Percentiles rank a stretch among this genome's conserved stretches.
Evolutionary conservation across 2,888 invertebrate genomes (phyloP).

Genomic region (Lasioglossum oenotherae): DNA sequence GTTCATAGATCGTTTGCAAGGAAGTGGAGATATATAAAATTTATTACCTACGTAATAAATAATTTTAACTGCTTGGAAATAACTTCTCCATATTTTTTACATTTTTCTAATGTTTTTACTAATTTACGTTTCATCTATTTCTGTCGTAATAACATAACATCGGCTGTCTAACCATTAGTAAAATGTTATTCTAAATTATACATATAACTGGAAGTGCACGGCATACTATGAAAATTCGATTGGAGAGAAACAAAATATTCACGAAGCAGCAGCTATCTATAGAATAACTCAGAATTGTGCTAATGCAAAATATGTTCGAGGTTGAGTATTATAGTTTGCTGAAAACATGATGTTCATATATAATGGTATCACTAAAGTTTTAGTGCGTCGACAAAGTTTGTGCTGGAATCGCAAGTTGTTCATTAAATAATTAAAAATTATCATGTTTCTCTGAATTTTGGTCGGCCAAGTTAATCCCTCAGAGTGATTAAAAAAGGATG

Average conservation of each 20-base stretch:
- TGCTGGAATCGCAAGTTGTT: neutral
- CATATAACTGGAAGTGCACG: neutral
- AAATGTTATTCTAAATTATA: neutral
- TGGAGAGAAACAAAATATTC: neutral
- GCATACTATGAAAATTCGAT: neutral
- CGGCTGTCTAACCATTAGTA: neutral
- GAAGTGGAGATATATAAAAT: no score
- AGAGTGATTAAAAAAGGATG: slow-evolving; percentile 2
- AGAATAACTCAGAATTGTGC: neutral
- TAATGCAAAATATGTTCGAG: neutral
- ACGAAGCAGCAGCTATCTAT: neutral
- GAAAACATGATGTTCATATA: neutral
- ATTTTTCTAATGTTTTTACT: no score
- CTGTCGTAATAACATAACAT: no score
- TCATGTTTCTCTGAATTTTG: neutral
- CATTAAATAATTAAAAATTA: neutral
- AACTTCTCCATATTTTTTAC: no score
- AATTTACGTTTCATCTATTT: no score
- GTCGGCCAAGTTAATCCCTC: neutral
- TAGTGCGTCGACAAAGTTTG: neutral
- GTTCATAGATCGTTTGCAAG: no score
- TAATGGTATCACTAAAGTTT: neutral
- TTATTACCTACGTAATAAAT: no score
- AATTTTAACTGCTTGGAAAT: no score
- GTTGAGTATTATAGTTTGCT: neutral